Conservation (phyloP, 2,113 vertebrate genomes). For the Ondatra zibethicus region DNA sequence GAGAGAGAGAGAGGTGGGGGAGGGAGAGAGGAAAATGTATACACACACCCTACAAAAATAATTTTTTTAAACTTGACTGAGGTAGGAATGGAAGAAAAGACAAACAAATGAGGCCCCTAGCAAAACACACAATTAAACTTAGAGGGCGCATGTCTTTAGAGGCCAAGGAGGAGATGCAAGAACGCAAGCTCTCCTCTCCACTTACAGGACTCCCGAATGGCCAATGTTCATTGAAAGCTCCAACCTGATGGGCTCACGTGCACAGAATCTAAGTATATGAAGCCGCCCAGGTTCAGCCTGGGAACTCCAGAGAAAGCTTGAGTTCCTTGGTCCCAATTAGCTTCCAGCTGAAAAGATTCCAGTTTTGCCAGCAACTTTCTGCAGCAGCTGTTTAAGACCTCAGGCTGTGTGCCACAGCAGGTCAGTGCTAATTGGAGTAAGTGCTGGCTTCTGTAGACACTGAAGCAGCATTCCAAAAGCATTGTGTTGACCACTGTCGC, state of each 20-base stretch:
- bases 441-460: conserved; percentile 52
- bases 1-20: accelerated
- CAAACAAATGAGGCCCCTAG: background rate
- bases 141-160: background rate
- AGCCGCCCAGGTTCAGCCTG: background rate
- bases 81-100: background rate
- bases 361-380: conserved; percentile 20
- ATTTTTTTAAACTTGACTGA: background rate
- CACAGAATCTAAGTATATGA: background rate
- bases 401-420: conserved; percentile 53
- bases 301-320: conserved; percentile 33
- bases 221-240: background rate
- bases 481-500: conserved; percentile 40
- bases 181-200: background rate
- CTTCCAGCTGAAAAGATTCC: conserved; percentile 9
- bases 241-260: background rate
- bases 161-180: background rate
- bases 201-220: background rate
- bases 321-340: conserved; percentile 43
- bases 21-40: background rate
- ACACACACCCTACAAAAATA: background rate
- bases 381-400: conserved; percentile 49
- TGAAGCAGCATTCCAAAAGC: background rate
- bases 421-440: conserved; percentile 44
- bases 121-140: background rate